Evolutionary conservation across 2,797 vertebrate genomes (phyloP).

Genomic region (Gorsachius magnificus): DNA sequence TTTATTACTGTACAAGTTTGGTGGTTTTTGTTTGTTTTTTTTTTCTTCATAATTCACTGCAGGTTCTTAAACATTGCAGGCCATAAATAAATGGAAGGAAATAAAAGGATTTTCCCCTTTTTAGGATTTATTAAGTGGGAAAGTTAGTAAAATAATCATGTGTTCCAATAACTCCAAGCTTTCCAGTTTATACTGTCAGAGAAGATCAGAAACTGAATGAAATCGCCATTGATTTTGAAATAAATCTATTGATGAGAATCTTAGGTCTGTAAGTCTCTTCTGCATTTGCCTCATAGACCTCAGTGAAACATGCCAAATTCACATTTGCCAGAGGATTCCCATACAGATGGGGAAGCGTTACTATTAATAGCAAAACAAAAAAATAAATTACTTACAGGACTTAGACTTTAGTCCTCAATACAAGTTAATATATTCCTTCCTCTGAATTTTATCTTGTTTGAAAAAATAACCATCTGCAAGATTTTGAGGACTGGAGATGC

Average conservation of each 20-base stretch:
- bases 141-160: background rate
- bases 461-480: background rate
- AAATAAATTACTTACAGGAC: background rate
- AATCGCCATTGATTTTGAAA: background rate
- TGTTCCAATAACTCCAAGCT: background rate
- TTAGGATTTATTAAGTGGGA: background rate
- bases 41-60: background rate
- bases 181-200: background rate
- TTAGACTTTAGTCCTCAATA: background rate
- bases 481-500: background rate
- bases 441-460: background rate
- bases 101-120: background rate
- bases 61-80: background rate
- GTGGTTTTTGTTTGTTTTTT: fast-evolving
- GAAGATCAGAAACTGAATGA: background rate
- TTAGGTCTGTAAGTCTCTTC: background rate
- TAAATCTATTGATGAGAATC: background rate
- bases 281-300: background rate
- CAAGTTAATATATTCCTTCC: background rate
- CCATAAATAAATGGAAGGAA: background rate
- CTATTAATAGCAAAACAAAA: background rate
- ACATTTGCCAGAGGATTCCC: background rate
- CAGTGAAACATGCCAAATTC: background rate
- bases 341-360: background rate
- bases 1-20: background rate